Base-by-base conservation (phyloP, 1,140 invertebrate species). In the Agrilus planipennis region DNA sequence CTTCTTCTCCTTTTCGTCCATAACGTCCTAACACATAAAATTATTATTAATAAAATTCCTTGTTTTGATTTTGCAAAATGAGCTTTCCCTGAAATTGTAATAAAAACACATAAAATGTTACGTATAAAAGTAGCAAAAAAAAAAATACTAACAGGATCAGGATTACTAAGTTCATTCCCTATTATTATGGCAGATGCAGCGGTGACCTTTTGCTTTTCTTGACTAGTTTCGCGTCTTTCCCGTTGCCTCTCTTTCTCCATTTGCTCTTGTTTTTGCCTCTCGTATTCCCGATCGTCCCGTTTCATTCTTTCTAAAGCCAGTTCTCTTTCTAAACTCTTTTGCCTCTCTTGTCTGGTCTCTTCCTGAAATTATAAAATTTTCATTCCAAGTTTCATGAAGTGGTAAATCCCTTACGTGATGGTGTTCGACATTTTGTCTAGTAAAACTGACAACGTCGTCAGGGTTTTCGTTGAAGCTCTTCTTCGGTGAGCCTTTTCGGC, bases 1-100 rank as follows among this genome's bases (percentile, higher is more conserved):
- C 55, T 84, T 91, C 22, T 76, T 76, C 57, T 90, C 85, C 81
- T 91, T 89, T 65, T 91, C 87, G 47, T 89, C 81, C 17, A 88
- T 69, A 15, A 75, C 76, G 51, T 77, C 77, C 81, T 86, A 55
- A n/a, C 55, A 54, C 44, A 27, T 25, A 53, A 28, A 7, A 25
- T 25, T 25, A 7, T 5, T 17, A 46, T 41, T 27, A 42, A 43
- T 22, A 34, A 41, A 29, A 39, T 14, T 25, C 5, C n/a, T 6
- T 5, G 22, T 25, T 25, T 6, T 25, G n/a, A 25, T 25, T 6
- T 25, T 25, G n/a, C 5, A 25, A 7, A 25, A 11, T 6, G n/a
- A 25, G n/a, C 5, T 5, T 25, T 5, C 22, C 22, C 5, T 25
- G 5, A 11, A 11, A 11, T 11, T 25, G 22, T 25, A 7, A 7